These are phyloP conservation scores for Lytechinus variegatus DNA, from an alignment of 35 echinoderm and acorn worm genomes.

Conservation along the genomic window DNA sequence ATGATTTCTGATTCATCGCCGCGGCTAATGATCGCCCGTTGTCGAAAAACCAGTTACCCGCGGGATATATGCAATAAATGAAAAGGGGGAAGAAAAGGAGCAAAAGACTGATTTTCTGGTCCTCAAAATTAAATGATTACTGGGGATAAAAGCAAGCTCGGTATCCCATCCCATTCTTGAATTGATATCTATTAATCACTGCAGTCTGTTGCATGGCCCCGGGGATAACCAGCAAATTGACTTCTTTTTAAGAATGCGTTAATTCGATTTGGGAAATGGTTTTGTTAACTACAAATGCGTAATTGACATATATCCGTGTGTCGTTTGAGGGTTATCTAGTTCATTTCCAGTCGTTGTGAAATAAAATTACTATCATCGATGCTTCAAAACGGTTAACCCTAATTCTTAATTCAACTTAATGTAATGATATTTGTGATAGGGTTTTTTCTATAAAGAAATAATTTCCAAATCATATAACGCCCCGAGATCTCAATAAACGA, in stretches of 20 bases:
- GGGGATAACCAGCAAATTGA: not conserved
- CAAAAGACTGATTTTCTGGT: constrained; percentile 12
- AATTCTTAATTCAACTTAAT: not conserved
- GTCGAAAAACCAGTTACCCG: not conserved
- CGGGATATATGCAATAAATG: constrained; percentile 1
- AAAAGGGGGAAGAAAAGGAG: not conserved
- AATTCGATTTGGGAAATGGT: constrained; percentile 18
- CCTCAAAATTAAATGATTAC: constrained; percentile 20
- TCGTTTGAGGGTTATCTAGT: not conserved
- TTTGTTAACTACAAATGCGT: constrained; percentile 14
- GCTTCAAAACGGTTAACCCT: not conserved
- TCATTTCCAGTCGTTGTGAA: not conserved
- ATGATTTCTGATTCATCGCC: not conserved
- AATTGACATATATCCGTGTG: not conserved
- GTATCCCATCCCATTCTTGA: not conserved
- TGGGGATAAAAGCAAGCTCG: not conserved
- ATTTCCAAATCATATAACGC: not conserved
- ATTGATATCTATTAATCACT: not conserved
- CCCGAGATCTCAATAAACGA: not conserved
- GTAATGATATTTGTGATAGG: not conserved
- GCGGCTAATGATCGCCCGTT: not conserved
- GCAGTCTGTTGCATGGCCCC: not conserved
- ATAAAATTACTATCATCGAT: not conserved
- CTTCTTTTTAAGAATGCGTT: constrained; percentile 19
- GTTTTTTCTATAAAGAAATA: no score